Conservation (phyloP, 2,888 invertebrate species). For the Eupithecia inturbata region DNA sequence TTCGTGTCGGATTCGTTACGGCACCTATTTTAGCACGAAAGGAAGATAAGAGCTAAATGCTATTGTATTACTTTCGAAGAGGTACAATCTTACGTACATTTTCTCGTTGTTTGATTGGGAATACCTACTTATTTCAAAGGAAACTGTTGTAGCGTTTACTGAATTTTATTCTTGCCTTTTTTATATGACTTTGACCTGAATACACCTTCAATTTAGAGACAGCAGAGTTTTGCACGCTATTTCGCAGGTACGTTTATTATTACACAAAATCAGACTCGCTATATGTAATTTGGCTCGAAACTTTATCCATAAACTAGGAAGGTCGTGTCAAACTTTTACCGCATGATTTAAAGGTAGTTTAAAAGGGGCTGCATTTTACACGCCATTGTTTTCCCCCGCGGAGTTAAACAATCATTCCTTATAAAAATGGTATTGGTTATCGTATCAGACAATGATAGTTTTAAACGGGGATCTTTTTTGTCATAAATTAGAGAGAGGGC, state of each 20-base stretch:
- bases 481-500: neutral
- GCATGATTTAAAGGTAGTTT: neutral
- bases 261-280: neutral
- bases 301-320: neutral
- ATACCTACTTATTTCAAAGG: neutral
- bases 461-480: neutral
- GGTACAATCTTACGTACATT: neutral
- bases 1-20: constrained; percentile 27
- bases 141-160: neutral
- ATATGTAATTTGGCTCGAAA: constrained; percentile 11
- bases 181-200: neutral
- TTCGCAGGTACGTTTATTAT: neutral
- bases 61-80: constrained; percentile 4
- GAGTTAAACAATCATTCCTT: neutral
- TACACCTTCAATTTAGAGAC: neutral
- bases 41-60: neutral
- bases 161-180: neutral
- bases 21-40: constrained; percentile 22
- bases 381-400: neutral
- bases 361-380: neutral
- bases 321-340: constrained; percentile 7
- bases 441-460: neutral
- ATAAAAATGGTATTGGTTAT: neutral
- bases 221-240: neutral
- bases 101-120: neutral